Base-by-base conservation (phyloP, 2,797 vertebrate species). In the Morelia viridis region DNA sequence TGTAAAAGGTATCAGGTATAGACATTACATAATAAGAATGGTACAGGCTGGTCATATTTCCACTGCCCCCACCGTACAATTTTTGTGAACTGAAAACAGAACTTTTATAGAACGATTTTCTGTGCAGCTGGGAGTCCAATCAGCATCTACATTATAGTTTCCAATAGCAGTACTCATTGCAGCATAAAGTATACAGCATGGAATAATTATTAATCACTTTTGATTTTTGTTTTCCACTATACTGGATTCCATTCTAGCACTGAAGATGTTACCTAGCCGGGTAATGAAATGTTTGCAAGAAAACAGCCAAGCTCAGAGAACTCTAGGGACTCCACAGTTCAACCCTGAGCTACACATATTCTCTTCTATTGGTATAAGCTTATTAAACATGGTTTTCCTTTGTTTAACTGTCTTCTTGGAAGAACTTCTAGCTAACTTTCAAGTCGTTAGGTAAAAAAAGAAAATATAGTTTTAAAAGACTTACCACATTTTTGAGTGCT, bases 401-500 rank as follows among this genome's bases (percentile, higher is more conserved):
- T 65, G 46, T 50, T 71, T 71, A 89, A 61, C 46, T 83, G 26
- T 35, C 17, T 17, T 60, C 4, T 58, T 86, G n/a, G 15, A 86
- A 58, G 50, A 58, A 86, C 11, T 11, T 60, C n/a, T 68, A 9
- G 0, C n/a, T 13, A n/a, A 68, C 28, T 12, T 68, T 12, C 11
- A 68, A 60, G 26, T 87, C 28, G 2, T 61, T 31, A 56, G 61
- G 9, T 28, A 90, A 31, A 80, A n/a, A 10, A 5, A 88, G 5
- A 71, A 9, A 89, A 89, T n/a, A 80, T 46, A 35, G 58, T 28
- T 91, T 65, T 41, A 86, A 91, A 46, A 89, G 5, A 96, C 96
- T 94, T 97, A 99, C 99, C 98, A 98, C 97, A 99, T 98, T 96
- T 98, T 98, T 92, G 97, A 98, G 61, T 98, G 98, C 95, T 97